Base-by-base conservation (phyloP, 2,888 invertebrate genomes). In the Cabera pusaria region DNA sequence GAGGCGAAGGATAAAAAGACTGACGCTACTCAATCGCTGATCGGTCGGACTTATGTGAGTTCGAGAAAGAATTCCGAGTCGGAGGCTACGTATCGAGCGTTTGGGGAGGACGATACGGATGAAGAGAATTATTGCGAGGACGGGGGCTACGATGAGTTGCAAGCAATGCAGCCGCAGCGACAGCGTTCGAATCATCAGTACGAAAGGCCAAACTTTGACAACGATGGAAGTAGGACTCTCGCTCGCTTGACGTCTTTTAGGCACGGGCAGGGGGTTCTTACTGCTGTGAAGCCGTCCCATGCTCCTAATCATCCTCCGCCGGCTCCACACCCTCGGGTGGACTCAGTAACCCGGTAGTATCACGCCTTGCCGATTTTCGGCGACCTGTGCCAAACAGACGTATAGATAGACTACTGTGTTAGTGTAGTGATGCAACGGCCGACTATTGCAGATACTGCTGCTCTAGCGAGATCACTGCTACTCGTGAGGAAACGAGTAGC, bases 331-430 rank as follows among this genome's bases (percentile, higher is more conserved):
- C 79, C 82, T 5, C 72, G 88, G 16, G 64, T 81, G 2, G 88
- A 88, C 49, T 85, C 88, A 29, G 76, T 88, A 43, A 86, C 87
- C 16, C 85, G 88, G 87, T 88, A 88, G 88, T 88, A 87, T 82
- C 81, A 79, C 75, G 87, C 86, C 67, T 64, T 86, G 86, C 87
- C 87, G 86, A 72, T 65, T 64, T 86, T 88, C 88, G 88, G 86
- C 75, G 85, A 87, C 59, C 63, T 88, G 88, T 88, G 88, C 88
- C 88, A 88, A 88, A 88, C 88, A 67, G 88, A 88, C 77, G 88
- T 88, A 65, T 88, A 81, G 70, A 80, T 72, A n/a, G 63, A 63
- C 49, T 16, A 14, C 14, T 14, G 14, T 14, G 49, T 50, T 58
- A 59, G 62, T 59, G 40, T 72, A 79, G 74, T 77, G 72, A 3